A percentile compares a stretch with the other conserved stretches of the same genome.
These are phyloP conservation scores for Erythrolamprus reginae DNA, from an alignment of 2,113 vertebrate genomes.

Conservation along the genomic window DNA sequence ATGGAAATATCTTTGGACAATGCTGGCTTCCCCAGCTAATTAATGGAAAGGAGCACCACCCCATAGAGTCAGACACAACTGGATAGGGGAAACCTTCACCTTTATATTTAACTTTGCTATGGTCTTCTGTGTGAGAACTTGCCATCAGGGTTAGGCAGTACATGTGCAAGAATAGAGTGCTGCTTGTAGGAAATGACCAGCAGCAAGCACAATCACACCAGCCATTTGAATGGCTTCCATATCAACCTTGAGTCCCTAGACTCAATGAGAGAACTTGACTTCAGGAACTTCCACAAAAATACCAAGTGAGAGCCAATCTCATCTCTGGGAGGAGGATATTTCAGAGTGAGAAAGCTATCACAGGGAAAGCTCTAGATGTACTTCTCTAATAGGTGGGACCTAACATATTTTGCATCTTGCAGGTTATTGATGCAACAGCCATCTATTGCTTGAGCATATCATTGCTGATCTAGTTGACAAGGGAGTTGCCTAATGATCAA, in stretches of 20 bases:
- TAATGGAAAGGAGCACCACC: neutral
- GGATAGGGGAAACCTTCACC: neutral
- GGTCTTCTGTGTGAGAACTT: neutral
- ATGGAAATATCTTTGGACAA: neutral
- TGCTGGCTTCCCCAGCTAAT: neutral
- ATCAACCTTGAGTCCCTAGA: neutral
- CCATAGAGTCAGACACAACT: neutral
- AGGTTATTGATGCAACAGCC: neutral
- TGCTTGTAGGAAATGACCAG: neutral
- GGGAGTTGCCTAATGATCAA: neutral
- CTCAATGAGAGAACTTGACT: neutral
- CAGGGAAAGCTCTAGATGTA: neutral
- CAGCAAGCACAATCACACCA: neutral
- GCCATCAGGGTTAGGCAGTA: neutral
- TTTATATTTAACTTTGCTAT: neutral
- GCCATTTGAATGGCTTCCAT: neutral
- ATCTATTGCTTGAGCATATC: neutral
- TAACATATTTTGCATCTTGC: neutral
- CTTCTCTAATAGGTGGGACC: neutral
- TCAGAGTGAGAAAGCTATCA: neutral
- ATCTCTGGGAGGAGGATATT: neutral
- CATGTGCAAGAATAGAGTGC: neutral
- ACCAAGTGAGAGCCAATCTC: neutral
- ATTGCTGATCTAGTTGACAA: neutral
- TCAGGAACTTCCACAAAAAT: neutral